A percentile compares a stretch with the other conserved stretches of the same genome.
These are phyloP conservation scores for Neuroterus valhalla DNA, from an alignment of 1,140 invertebrate species.

Conservation along the genomic window DNA sequence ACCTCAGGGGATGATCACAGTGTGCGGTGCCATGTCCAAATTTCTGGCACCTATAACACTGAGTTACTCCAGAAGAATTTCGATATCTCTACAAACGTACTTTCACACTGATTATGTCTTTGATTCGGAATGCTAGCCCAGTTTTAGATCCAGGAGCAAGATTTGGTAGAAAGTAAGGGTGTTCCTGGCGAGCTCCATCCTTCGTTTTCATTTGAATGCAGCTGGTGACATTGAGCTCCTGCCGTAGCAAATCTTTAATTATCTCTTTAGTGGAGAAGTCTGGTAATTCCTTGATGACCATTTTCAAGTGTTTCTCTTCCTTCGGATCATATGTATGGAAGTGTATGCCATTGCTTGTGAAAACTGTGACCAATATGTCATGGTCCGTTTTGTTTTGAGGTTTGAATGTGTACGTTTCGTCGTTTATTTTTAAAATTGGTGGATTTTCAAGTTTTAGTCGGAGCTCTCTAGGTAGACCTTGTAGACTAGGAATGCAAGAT, in stretches of 20 bases:
- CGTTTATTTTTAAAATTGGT: neutral
- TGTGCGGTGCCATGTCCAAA: neutral
- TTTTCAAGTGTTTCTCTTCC: neutral
- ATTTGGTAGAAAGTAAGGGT: neutral
- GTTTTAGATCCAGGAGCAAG: neutral
- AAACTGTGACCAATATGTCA: neutral
- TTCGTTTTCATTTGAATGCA: neutral
- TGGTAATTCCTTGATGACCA: neutral
- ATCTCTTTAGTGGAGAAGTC: neutral
- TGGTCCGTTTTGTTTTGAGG: neutral
- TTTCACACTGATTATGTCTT: neutral
- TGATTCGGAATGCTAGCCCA: neutral
- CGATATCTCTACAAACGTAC: neutral
- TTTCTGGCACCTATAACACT: neutral
- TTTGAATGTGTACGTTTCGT: neutral
- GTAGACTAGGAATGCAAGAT: too few species aligned
- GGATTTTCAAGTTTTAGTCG: too few species aligned
- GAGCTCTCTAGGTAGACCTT: too few species aligned
- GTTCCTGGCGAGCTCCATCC: neutral
- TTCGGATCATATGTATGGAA: neutral
- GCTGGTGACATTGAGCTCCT: neutral
- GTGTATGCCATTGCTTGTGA: neutral
- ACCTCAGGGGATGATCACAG: neutral
- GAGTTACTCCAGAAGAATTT: neutral
- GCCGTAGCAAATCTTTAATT: neutral